Base-by-base conservation (phyloP, 2,888 invertebrate genomes). In the Coecobrya sp. region DNA sequence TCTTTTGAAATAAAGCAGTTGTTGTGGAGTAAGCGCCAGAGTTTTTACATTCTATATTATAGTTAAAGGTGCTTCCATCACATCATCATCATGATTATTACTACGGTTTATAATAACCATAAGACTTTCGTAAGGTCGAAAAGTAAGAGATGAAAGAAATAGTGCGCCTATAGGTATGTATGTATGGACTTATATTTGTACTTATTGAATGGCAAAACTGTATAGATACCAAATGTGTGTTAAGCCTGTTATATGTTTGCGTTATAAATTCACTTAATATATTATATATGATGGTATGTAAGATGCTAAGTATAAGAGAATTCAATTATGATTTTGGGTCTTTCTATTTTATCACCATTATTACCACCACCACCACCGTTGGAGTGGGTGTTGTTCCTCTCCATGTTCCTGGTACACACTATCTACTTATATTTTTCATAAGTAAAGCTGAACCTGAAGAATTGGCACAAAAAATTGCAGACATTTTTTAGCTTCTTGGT, bases 281-380 rank as follows among this genome's bases (percentile, higher is more conserved):
- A 7, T 4, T 36, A 36, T 7, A 7, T 36, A 36, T n/a, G n/a
- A n/a, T n/a, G n/a, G 36, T 4, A 36, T 36, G 36, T 36, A 36
- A 4, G 36, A 4, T 59, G 59, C 19, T 4, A 59, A 19, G n/a
- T 36, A 27, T 70, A 16, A 30, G 70, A 2, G 76, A 90, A 90
- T 85, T 90, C 90, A 90, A 90, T 90, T 90, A 90, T 82, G 62
- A 76, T 84, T 59, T 70, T 84, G 76, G 25, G 55, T 55, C 10
- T 86, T 86, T 59, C 76, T 62, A 22, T 87, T 84, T 59, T 62
- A 62, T 68, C 49, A 8, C 45, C 16, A n/a, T 11, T 22, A 59
- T 13, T 30, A 81, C 11, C 27, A 27, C 25, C 65, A 27, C 27
- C 65, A 11, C 11, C 11, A 65, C n/a, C 22, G 8, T 5, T 19